Percentiles rank a stretch among this genome's conserved stretches.
phyloP scores from a whole-genome alignment of 2,797 vertebrate species.

The Rhincodon typus region DNA sequence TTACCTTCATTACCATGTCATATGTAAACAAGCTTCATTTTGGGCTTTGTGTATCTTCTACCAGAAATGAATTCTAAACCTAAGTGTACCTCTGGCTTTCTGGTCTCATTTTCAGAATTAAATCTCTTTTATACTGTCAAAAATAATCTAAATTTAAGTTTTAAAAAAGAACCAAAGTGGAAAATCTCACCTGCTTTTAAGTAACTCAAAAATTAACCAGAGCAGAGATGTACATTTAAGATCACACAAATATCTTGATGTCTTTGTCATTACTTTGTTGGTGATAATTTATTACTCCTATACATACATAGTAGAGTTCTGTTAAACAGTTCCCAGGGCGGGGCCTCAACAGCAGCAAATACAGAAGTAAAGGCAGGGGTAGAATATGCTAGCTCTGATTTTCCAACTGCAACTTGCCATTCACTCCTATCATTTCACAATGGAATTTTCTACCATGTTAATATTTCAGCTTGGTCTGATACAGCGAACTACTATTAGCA shows the following conservation, averaged over 20 bases:
- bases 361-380: background rate
- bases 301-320: background rate
- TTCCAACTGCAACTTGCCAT: background rate
- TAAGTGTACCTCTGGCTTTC: background rate
- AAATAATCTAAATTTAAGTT: background rate
- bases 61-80: background rate
- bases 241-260: background rate
- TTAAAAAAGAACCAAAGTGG: background rate
- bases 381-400: background rate
- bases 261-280: background rate
- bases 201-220: background rate
- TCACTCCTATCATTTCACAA: background rate
- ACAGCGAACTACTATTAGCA: background rate
- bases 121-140: background rate
- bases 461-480: background rate
- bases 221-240: background rate
- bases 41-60: background rate
- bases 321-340: background rate
- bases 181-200: background rate
- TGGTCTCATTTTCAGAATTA: background rate
- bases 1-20: background rate
- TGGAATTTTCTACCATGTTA: background rate
- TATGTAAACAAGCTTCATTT: background rate
- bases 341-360: background rate
- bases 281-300: background rate